Conservation (phyloP, 2,797 vertebrate genomes). For the Petrocephalus schoutedeni region DNA sequence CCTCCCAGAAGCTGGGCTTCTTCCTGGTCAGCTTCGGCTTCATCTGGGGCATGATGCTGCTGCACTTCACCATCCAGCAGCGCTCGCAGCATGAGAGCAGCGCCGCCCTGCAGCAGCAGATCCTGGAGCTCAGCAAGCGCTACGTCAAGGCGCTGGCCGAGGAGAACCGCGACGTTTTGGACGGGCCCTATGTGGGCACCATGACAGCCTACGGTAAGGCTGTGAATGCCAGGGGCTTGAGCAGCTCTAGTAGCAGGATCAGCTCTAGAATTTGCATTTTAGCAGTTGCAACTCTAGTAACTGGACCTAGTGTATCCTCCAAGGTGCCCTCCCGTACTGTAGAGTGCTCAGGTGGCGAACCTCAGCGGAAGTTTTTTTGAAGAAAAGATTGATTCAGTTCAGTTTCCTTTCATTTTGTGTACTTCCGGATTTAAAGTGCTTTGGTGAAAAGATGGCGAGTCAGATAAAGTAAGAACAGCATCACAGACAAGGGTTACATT, state of each 20-base stretch:
- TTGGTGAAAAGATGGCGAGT: neutral
- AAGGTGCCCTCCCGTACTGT: neutral
- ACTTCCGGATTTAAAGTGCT: neutral
- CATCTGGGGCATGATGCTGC: conserved; percentile 99
- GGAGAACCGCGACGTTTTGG: conserved; percentile 93
- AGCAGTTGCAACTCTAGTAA: neutral
- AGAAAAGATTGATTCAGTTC: neutral
- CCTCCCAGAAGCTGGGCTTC: conserved; percentile 97
- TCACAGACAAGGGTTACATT: neutral
- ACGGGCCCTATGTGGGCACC: conserved; percentile 93
- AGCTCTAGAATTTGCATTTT: neutral
- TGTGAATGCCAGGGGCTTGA: neutral
- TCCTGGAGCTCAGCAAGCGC: conserved; percentile 96
- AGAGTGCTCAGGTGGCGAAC: neutral
- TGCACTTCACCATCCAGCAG: conserved; percentile 98
- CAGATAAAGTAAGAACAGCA: neutral
- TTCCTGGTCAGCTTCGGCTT: conserved; percentile 98
- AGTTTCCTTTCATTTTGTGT: neutral
- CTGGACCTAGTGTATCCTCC: neutral
- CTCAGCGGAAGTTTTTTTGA: neutral
- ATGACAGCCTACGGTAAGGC: conserved; percentile 92
- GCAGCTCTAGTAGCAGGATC: neutral
- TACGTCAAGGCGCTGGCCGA: conserved; percentile 96
- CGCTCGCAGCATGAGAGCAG: conserved; percentile 90
- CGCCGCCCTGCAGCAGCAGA: conserved; percentile 86